Evolutionary conservation across 2,113 vertebrate species (phyloP).

Genomic region (Herpetotheres cachinnans): DNA sequence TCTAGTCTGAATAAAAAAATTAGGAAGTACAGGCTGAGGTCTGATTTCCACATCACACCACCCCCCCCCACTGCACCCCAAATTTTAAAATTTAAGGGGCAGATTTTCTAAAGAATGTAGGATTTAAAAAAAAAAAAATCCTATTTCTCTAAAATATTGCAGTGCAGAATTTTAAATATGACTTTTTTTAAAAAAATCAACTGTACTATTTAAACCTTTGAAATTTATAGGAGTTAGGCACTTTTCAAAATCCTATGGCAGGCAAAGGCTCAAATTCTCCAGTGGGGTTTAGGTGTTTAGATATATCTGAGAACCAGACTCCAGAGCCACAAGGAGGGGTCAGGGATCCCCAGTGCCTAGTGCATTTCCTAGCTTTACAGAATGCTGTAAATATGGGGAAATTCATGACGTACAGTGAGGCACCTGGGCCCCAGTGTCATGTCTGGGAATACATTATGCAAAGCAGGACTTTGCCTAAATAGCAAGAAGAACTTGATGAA

Average conservation of each 20-base stretch:
- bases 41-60: too few relatives aligned
- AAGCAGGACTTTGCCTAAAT: background rate
- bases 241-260: background rate
- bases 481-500: background rate
- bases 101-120: background rate
- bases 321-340: background rate
- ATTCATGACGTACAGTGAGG: background rate
- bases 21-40: background rate
- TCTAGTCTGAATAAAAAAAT: background rate
- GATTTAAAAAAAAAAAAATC: background rate
- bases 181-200: background rate
- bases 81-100: background rate
- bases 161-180: background rate
- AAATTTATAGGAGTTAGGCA: background rate
- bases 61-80: rapidly evolving
- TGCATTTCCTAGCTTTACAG: background rate
- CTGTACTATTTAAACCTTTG: background rate
- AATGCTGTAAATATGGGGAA: background rate
- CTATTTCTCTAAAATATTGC: background rate
- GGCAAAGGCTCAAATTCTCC: background rate
- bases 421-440: background rate
- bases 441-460: background rate
- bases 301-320: background rate
- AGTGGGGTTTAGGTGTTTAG: background rate
- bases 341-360: background rate